phyloP scores from a whole-genome alignment of 2,888 invertebrate genomes.

The Sinopyrophorus schimmeli region DNA sequence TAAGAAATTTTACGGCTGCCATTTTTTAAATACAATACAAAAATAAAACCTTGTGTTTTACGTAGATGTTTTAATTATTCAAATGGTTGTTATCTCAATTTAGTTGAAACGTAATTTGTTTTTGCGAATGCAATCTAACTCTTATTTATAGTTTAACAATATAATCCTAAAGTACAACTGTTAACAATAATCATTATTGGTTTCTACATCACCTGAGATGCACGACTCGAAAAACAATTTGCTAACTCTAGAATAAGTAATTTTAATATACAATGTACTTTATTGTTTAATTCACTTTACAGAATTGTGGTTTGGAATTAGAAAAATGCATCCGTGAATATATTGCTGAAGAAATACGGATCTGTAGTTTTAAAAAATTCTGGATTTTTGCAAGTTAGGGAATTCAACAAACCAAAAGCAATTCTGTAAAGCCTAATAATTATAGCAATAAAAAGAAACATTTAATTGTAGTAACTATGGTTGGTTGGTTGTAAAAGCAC shows the following conservation, averaged over 20 bases:
- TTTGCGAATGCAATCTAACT: too few species aligned
- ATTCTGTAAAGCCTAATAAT: constrained; percentile 10
- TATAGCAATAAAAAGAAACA: too few species aligned
- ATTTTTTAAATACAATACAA: too few species aligned
- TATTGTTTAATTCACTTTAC: background rate
- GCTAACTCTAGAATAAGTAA: constrained; percentile 5
- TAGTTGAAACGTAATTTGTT: too few species aligned
- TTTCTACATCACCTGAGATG: constrained; percentile 25
- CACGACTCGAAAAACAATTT: constrained; percentile 20
- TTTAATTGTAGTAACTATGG: constrained; percentile 57
- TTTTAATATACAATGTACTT: constrained; percentile 2
- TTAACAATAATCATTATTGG: constrained; percentile 22
- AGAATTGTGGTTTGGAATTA: constrained; percentile 9
- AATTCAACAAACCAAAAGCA: background rate
- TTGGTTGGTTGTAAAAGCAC: constrained; percentile 82
- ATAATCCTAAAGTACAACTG: constrained; percentile 12
- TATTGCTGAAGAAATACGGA: constrained; percentile 10
- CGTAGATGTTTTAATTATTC: too few species aligned
- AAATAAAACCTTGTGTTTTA: too few species aligned
- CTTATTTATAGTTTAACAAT: too few species aligned
- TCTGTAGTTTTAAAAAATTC: background rate
- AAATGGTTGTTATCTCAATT: too few species aligned
- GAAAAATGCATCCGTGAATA: constrained; percentile 9
- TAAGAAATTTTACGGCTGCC: too few species aligned
- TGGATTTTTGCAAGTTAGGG: background rate